Evolutionary conservation across 2,113 vertebrate species (phyloP), one percentile per base, ranked within the genome.

Genomic region (Seriola rivoliana): DNA sequence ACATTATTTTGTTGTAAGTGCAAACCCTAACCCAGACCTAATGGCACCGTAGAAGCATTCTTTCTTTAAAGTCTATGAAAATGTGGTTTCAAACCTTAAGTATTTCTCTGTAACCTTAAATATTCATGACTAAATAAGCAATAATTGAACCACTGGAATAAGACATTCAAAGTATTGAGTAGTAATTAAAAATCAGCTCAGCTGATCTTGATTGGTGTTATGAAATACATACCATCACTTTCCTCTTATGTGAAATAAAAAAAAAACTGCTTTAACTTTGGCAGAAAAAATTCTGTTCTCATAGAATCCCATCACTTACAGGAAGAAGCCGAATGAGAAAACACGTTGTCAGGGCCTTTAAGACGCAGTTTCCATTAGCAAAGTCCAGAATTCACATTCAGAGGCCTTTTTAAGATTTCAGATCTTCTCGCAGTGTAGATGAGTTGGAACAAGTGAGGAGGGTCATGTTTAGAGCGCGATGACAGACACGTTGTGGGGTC

Each of bases 401-500:
- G 4, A 46, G 19, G 19, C 40, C 13, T 50, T n/a, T 50, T 52
- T 17, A 3, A 8, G 42, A 38, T 4, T 54, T 48, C 19, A 46
- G 36, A 17, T 16, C 8, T 16, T 34, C 44, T 48, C 48, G 5
- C 23, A 58, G 70, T 13, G 66, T 71, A 36, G 82, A 85, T 84
- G 68, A 55, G 23, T 46, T 63, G 76, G 69, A 80, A 29, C 16
- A 13, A 83, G 71, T 36, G 65, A 75, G 52, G 60, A 74, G 54
- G 38, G 71, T 75, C 77, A 44, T 58, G 70, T 84, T 87, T 85
- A 64, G 60, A 87, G 55, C 77, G 38, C 0, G 92, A 88, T 88
- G 90, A 94, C 75, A 88, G 81, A 91, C n/a, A 40, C 57, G 46
- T 38, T 68, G 76, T 65, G 70, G 78, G 82, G 89, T 87, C 57